phyloP scores from a whole-genome alignment of 2,888 invertebrate species.

The Phytoseiulus persimilis region DNA sequence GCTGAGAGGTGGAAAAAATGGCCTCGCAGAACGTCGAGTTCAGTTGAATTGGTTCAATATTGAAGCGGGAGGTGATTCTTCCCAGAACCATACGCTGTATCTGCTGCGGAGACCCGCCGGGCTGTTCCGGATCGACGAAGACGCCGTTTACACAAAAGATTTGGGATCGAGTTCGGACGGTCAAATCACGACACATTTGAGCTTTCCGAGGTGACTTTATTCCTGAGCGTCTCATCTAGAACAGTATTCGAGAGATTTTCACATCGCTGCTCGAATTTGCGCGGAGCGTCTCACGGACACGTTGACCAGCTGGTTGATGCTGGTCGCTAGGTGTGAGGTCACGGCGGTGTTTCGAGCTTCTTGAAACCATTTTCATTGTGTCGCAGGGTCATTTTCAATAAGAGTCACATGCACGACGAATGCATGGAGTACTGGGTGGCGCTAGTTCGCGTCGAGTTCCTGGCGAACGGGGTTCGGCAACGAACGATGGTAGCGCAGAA shows the following conservation, averaged over 20 bases:
- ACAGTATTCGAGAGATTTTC: no score
- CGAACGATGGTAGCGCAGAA: constrained; percentile 51
- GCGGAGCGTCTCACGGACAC: no score
- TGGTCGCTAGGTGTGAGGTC: no score
- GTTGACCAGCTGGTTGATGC: no score
- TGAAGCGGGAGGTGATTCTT: background rate
- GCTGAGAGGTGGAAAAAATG: constrained; percentile 1
- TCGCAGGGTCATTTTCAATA: constrained; percentile 34
- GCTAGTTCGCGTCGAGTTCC: constrained; percentile 42
- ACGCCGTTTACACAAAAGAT: constrained; percentile 15
- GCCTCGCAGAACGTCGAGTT: constrained; percentile 35
- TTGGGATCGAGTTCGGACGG: background rate
- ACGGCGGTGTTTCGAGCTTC: no score
- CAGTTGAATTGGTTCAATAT: constrained; percentile 34
- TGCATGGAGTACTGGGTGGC: constrained; percentile 46
- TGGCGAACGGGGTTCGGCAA: constrained; percentile 12
- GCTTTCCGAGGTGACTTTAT: constrained; percentile 15
- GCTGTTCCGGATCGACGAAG: constrained; percentile 19
- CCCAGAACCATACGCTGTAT: constrained; percentile 22
- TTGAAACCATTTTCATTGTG: background rate
- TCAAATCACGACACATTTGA: constrained; percentile 14
- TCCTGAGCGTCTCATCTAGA: no score
- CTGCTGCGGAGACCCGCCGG: constrained; percentile 21
- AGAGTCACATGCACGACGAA: constrained; percentile 10
- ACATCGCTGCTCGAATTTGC: no score